phyloP scores from a whole-genome alignment of 1,140 invertebrate species.

The Anagrus nilaparvatae region DNA sequence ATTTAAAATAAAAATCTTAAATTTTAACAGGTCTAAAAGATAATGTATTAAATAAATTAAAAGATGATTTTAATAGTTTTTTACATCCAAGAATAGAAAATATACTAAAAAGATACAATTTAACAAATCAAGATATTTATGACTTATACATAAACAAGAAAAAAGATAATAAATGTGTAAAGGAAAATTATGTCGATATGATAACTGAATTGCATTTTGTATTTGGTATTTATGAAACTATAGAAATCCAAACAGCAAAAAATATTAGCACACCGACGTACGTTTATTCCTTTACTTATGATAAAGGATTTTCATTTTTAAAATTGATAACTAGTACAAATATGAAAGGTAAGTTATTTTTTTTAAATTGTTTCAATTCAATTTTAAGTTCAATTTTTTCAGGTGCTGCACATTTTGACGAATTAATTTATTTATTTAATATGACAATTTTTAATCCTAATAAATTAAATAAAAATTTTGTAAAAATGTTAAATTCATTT shows the following conservation, averaged over 20 bases:
- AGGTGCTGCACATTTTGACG: constrained; percentile 29
- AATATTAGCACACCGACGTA: background rate
- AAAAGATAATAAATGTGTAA: background rate
- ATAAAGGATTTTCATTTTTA: background rate
- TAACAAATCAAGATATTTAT: background rate
- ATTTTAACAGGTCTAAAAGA: background rate
- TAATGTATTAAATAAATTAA: background rate
- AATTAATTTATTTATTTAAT: constrained; percentile 25
- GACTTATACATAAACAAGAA: constrained; percentile 1
- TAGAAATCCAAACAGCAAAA: background rate
- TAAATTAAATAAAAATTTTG: too few species aligned
- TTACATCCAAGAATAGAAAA: background rate
- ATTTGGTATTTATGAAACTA: background rate
- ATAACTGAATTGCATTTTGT: background rate
- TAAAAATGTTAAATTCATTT: too few species aligned
- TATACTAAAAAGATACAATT: background rate
- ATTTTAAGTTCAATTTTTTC: too few species aligned
- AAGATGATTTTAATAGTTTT: background rate
- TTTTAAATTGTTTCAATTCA: too few species aligned
- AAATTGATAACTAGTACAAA: too few species aligned
- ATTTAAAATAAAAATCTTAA: background rate
- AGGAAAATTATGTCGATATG: background rate
- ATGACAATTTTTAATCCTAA: too few species aligned
- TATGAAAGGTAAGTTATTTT: too few species aligned
- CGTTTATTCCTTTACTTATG: background rate